Base-by-base conservation (phyloP, 2,113 vertebrate species). In the Myiagra hebetior region DNA sequence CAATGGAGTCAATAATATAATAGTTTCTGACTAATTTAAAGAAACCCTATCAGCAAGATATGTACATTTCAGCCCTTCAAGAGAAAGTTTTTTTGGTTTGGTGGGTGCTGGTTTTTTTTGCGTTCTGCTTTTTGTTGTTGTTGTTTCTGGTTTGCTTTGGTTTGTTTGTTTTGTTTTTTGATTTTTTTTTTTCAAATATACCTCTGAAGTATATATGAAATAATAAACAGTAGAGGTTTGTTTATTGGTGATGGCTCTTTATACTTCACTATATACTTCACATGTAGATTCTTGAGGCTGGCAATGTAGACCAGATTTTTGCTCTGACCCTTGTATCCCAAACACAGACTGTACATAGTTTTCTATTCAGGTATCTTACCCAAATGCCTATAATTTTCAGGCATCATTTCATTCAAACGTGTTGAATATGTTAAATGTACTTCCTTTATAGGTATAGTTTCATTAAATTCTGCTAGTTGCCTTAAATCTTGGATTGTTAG, bases 71-170 rank as follows among this genome's bases (percentile, higher is more conserved):
- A 89, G 15, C 4, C 9, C 2, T 67, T 80, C n/a, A 52, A 72
- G 15, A 50, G 10, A 47, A 91, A 11, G 6, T 1, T 3, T 67
- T 50, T 30, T 33, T 33, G 3, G 8, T 28, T 39, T 64, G 4
- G 1, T 39, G 55, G 24, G 0, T 21, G 52, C 3, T n/a, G n/a
- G n/a, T 35, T n/a, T 26, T 69, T 53, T 44, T 62, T 6, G 8
- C 2, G 2, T 46, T 37, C 5, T 47, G 56, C n/a, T n/a, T 21
- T 17, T 0, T 20, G 30, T 1, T 44, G 15, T 8, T n/a, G 11
- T 12, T 59, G n/a, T 2, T 30, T 33, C 39, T 50, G 15, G 2
- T 33, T 41, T 50, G 18, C 8, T 39, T 37, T 37, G 21, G 8
- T 28, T 17, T 23, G 12, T 7, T 60, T 56, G 10, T 2, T n/a